These are phyloP conservation scores for Pelobates fuscus DNA, from an alignment of 2,113 vertebrate species.

Conservation along the genomic window DNA sequence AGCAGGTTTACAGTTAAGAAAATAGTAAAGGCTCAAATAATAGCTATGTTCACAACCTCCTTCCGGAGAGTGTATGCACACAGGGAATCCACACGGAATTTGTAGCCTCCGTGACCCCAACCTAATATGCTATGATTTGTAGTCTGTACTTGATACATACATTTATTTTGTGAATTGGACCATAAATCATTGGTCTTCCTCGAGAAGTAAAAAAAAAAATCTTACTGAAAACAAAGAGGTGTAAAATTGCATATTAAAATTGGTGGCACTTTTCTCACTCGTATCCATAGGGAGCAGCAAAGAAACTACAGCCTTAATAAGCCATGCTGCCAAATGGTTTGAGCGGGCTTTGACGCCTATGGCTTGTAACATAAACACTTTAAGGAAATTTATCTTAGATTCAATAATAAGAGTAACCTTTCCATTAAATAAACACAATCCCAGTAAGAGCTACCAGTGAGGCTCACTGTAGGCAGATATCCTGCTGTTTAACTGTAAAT, in stretches of 20 bases:
- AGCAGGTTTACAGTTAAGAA: constrained; percentile 36
- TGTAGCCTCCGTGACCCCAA: constrained; percentile 21
- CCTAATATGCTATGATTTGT: constrained; percentile 42
- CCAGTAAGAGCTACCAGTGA: constrained; percentile 22
- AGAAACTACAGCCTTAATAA: background rate
- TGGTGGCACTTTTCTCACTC: constrained; percentile 30
- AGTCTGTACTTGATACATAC: constrained; percentile 36
- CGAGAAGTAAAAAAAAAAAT: constrained; percentile 11
- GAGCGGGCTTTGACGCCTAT: constrained; percentile 44
- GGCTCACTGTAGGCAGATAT: constrained; percentile 11
- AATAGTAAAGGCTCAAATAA: constrained; percentile 28
- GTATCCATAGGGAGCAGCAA: constrained; percentile 10
- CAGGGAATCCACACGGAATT: constrained; percentile 27
- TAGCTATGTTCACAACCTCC: constrained; percentile 7
- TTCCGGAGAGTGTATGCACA: constrained; percentile 22
- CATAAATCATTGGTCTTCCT: constrained; percentile 45
- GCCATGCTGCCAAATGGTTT: background rate
- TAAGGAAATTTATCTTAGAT: constrained; percentile 48
- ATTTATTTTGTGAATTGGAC: constrained; percentile 44
- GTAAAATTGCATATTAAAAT: background rate
- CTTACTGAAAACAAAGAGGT: constrained; percentile 17
- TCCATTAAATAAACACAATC: constrained; percentile 37
- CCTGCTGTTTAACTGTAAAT: constrained; percentile 5
- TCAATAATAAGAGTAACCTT: constrained; percentile 48
- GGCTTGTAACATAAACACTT: constrained; percentile 44